Conservation (phyloP, 2,113 vertebrate genomes). For the Oenanthe oenanthe region DNA sequence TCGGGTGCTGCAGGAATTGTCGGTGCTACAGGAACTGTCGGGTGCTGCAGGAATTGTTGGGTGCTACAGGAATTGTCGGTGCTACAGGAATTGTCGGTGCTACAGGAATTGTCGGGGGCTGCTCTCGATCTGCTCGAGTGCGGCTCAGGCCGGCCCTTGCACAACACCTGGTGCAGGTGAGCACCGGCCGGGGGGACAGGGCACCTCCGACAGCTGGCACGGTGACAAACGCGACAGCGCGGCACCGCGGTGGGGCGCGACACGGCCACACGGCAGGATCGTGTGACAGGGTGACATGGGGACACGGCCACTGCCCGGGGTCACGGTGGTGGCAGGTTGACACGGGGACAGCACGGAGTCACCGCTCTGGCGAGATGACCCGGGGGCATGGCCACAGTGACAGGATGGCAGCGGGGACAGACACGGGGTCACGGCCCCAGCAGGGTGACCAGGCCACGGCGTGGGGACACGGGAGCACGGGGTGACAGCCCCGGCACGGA, state of each 20-base stretch:
- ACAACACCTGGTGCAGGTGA: not conserved
- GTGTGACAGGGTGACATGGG: fast-evolving
- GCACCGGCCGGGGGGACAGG: fast-evolving
- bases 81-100: too few species aligned
- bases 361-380: fast-evolving
- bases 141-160: not conserved
- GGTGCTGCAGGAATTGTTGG: not conserved
- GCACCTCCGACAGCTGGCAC: not conserved
- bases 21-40: fast-evolving
- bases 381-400: fast-evolving
- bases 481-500: not conserved
- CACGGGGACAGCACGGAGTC: not conserved
- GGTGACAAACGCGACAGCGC: not conserved
- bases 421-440: not conserved
- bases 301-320: fast-evolving
- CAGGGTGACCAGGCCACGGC: not conserved
- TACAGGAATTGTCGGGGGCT: not conserved
- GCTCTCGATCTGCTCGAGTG: not conserved
- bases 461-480: not conserved
- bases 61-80: too few species aligned
- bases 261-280: fast-evolving
- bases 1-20: not conserved
- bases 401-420: not conserved
- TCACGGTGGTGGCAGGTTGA: not conserved
- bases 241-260: not conserved